Conservation (phyloP, 2,113 vertebrate species). For the Muntiacus reevesi region DNA sequence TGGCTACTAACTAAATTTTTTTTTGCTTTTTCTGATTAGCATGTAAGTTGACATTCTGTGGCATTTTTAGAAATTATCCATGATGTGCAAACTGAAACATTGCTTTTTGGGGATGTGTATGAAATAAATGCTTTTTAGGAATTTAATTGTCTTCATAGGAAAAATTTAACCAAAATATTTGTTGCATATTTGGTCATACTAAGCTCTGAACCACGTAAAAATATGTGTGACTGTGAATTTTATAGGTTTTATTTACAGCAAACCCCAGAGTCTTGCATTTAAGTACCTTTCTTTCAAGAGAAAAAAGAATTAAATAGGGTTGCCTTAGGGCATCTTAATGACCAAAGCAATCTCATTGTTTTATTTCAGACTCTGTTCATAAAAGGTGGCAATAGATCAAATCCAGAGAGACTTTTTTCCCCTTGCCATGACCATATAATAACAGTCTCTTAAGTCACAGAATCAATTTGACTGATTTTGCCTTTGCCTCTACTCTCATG, state of each 20-base stretch:
- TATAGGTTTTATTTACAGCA: constrained; percentile 13
- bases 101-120: neutral
- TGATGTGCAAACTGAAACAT: neutral
- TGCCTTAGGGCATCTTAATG: neutral
- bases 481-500: neutral
- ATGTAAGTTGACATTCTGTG: neutral
- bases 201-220: constrained; percentile 28
- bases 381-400: neutral
- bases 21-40: neutral
- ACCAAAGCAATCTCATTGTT: constrained; percentile 5
- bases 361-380: constrained; percentile 26
- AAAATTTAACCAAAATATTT: neutral
- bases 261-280: neutral
- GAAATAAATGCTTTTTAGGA: neutral
- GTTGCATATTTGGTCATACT: neutral
- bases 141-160: constrained; percentile 18
- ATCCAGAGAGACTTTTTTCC: neutral
- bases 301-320: neutral
- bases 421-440: neutral
- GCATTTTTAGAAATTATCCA: neutral
- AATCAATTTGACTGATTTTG: neutral
- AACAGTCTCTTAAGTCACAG: neutral
- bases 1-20: neutral
- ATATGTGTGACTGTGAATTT: neutral
- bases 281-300: constrained; percentile 19